Evolutionary conservation across 2,797 vertebrate species (phyloP), one percentile per base, ranked within the genome.

Genomic region (Enteromius unitaeniatus): DNA sequence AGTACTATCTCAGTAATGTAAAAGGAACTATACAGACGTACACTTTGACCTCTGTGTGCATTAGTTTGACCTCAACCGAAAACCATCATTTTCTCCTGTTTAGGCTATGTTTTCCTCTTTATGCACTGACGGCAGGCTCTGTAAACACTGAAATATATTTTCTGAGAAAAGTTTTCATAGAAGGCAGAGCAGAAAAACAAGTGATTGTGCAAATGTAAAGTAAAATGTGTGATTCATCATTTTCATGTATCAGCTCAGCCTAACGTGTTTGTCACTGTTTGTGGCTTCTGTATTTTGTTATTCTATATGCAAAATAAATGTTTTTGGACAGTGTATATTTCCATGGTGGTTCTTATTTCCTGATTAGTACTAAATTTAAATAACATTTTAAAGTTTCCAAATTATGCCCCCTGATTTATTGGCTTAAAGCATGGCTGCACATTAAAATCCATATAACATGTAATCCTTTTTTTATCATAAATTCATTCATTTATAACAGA

Each of bases 221-320:
- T 80, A 42, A 67, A 68, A 53, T 58, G 55, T 62, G 72, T 55
- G 23, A 17, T 70, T 78, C 17, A 62, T 73, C 4, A 49, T 67
- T 76, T 42, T 68, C 28, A 13, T 84, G 51, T 72, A 49, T 64
- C 21, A 62, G 26, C 37, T 78, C 49, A 74, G 78, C 49, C 78
- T 81, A 84, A 40, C 53, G 60, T 77, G 64, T 77, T 67, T 67
- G 51, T 83, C 78, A 69, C 34, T 77, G 60, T 74, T 81, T 85
- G 68, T 88, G 81, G 87, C 85, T 69, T 84, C 67, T 84, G 87
- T 90, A 80, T 84, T 85, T 88, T 81, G 79, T 86, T 88, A 82
- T 64, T 74, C 81, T 53, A 86, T 87, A 82, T 89, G 78, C 64
- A 81, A 73, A 86, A 88, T 86, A 85, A 86, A 87, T 68, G 79